Conservation (phyloP, 2,888 invertebrate species). For the Scaptomyza polygonia region DNA sequence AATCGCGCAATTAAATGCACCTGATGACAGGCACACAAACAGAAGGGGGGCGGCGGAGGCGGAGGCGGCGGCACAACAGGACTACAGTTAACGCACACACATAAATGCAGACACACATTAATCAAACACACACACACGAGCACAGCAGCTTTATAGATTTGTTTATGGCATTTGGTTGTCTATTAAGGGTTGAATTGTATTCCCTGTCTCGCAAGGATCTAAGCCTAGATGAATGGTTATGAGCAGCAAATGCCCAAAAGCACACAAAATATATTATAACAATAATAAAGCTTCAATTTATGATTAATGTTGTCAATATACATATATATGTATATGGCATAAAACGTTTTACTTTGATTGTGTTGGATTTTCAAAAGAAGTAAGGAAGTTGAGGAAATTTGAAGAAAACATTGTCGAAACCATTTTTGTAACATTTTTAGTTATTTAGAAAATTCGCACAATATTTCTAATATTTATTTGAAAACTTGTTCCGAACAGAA, state of each 20-base stretch:
- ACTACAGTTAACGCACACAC: constrained; percentile 32
- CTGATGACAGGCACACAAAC: constrained; percentile 70
- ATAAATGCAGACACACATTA: constrained; percentile 62
- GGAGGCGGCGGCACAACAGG: constrained; percentile 1
- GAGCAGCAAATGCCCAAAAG: constrained; percentile 3
- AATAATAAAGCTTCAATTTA: constrained; percentile 15
- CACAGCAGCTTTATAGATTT: constrained; percentile 44
- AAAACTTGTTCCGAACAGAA: no score
- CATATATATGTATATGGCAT: no score
- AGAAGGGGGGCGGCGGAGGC: no score
- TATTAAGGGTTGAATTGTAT: constrained; percentile 55
- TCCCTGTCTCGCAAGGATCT: constrained; percentile 33
- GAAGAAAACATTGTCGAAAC: no score
- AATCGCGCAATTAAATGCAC: constrained; percentile 83
- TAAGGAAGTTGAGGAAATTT: no score
- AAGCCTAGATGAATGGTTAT: constrained; percentile 30
- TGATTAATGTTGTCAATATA: constrained; percentile 14
- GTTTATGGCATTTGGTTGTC: constrained; percentile 57
- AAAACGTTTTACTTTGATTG: no score
- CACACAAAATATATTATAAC: constrained; percentile 5
- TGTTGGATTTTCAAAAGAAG: no score
- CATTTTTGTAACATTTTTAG: no score
- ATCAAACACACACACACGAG: constrained; percentile 51
- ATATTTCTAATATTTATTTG: no score
- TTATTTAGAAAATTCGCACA: no score